Percentiles rank a stretch among this genome's conserved stretches.
phyloP scores from a whole-genome alignment of 1,140 invertebrate species.

The Drosophila azteca region DNA sequence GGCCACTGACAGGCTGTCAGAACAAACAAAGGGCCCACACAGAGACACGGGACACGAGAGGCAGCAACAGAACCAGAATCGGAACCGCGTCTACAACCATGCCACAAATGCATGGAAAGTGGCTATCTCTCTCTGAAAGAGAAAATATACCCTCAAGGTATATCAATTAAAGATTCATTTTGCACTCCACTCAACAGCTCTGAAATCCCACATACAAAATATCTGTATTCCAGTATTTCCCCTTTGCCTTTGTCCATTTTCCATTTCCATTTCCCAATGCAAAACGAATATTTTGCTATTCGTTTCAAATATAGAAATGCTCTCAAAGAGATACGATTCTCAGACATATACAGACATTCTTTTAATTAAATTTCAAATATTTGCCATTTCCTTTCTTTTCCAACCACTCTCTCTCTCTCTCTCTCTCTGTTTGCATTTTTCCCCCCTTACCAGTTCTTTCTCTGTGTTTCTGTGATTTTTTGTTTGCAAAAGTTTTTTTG shows the following conservation, averaged over 20 bases:
- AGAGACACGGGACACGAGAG: conserved; percentile 11
- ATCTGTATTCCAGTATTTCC: conserved; percentile 7
- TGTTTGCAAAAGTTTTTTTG: conserved; percentile 32
- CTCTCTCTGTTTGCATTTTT: conserved; percentile 13
- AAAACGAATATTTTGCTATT: too few relatives aligned
- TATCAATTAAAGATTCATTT: conserved; percentile 43
- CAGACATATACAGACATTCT: conserved; percentile 23
- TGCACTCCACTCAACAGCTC: not conserved
- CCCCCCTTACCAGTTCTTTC: conserved; percentile 5
- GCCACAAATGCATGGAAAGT: conserved; percentile 18
- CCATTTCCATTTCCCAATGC: not conserved
- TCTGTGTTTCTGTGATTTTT: conserved; percentile 28
- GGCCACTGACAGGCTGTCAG: conserved; percentile 71
- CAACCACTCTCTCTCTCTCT: conserved; percentile 5
- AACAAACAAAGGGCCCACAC: conserved; percentile 64
- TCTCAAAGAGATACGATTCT: not conserved
- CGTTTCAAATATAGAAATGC: conserved; percentile 12
- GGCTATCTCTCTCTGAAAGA: conserved; percentile 26
- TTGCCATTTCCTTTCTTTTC: not conserved
- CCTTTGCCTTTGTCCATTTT: not conserved
- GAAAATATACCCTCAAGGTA: conserved; percentile 19
- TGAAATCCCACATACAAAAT: too few relatives aligned
- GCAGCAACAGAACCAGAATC: too few relatives aligned
- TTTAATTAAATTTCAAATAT: conserved; percentile 32
- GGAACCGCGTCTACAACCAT: not conserved